These are phyloP conservation scores for Trematomus loennbergii DNA, from an alignment of 2,113 vertebrate genomes.

Conservation along the genomic window DNA sequence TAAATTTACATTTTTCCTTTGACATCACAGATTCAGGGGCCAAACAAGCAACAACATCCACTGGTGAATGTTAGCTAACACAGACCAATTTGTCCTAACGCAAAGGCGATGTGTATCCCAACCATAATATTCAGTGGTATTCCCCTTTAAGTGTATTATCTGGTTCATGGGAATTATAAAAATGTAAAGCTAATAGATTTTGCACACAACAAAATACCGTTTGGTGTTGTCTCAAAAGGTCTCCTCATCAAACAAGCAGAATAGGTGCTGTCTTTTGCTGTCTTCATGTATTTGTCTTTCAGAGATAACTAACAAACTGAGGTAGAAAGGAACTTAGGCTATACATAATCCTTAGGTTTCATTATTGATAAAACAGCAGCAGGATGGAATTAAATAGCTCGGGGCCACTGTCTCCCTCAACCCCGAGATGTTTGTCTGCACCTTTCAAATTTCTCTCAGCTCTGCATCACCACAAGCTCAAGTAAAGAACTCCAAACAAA, in stretches of 20 bases:
- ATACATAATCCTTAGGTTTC: conserved; percentile 84
- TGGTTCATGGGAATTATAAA: conserved; percentile 51
- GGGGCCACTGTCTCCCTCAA: conserved; percentile 64
- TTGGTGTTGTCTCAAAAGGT: conserved; percentile 71
- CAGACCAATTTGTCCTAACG: conserved; percentile 61
- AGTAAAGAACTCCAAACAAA: conserved; percentile 40
- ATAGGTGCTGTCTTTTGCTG: conserved; percentile 69
- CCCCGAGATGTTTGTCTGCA: conserved; percentile 75
- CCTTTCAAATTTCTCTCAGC: conserved; percentile 71
- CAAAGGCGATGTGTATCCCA: conserved; percentile 47
- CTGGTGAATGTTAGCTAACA: conserved; percentile 23
- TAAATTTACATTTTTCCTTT: conserved; percentile 16
- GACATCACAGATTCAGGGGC: conserved; percentile 42
- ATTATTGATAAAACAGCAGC: conserved; percentile 82
- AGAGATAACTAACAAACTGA: conserved; percentile 92
- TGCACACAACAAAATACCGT: conserved; percentile 77
- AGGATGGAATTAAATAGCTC: conserved; percentile 69
- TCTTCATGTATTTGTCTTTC: conserved; percentile 83
- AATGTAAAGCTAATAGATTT: conserved; percentile 70
- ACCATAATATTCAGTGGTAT: conserved; percentile 61
- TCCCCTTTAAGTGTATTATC: conserved; percentile 65
- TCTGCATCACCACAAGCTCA: conserved; percentile 52
- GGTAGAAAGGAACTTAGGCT: conserved; percentile 92
- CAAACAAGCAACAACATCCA: conserved; percentile 31
- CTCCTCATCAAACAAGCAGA: conserved; percentile 80